These are phyloP conservation scores for Grammomys dolichurus DNA, from an alignment of 2,113 vertebrate genomes.

Conservation along the genomic window DNA sequence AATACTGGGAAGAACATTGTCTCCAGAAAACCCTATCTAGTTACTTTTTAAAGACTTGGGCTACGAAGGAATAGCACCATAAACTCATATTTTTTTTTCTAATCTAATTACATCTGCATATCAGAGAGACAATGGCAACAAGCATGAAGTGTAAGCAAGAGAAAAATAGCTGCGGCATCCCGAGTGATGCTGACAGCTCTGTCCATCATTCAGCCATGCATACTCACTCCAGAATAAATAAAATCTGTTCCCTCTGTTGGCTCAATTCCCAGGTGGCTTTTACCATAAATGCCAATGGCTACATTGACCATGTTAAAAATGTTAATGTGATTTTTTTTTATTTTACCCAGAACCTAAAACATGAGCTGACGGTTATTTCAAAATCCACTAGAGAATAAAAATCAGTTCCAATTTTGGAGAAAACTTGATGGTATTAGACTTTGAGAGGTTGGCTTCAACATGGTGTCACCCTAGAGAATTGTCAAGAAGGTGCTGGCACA, in stretches of 20 bases:
- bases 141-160: not conserved
- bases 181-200: not conserved
- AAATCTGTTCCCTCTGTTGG: not conserved
- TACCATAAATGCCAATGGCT: not conserved
- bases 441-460: not conserved
- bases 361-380: constrained; percentile 14
- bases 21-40: not conserved
- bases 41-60: constrained; percentile 1
- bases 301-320: not conserved
- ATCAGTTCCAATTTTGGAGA: not conserved
- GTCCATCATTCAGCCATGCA: not conserved
- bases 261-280: not conserved
- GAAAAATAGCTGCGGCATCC: not conserved
- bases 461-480: not conserved
- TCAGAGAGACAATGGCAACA: not conserved
- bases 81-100: not conserved
- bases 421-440: not conserved
- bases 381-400: not conserved
- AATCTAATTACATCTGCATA: not conserved
- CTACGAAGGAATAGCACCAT: not conserved
- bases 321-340: not conserved
- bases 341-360: not conserved
- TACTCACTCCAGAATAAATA: not conserved
- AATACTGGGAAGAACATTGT: not conserved
- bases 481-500: not conserved